These are phyloP conservation scores for Chaetodon trifasciatus DNA, from an alignment of 2,797 vertebrate species.

Conservation along the genomic window DNA sequence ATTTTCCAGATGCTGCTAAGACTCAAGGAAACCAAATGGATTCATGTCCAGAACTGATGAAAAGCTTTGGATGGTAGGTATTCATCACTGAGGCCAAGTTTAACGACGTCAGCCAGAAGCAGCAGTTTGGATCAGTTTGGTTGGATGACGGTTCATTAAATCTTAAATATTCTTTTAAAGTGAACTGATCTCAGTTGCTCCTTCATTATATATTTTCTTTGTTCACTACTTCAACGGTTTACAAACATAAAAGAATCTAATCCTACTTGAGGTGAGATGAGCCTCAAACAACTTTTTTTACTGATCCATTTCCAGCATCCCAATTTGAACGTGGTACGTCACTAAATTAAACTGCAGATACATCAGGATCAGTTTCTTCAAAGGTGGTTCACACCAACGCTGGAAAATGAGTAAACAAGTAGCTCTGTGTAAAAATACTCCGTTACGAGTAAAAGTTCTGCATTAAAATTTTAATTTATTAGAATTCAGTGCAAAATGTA, in stretches of 20 bases:
- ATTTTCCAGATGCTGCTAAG: constrained; percentile 13
- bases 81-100: background rate
- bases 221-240: background rate
- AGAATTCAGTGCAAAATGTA: background rate
- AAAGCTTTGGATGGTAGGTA: background rate
- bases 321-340: background rate
- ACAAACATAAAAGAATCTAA: background rate
- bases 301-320: background rate
- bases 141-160: constrained; percentile 13
- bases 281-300: background rate
- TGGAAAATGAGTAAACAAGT: background rate
- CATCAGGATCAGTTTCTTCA: background rate
- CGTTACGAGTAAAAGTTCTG: background rate
- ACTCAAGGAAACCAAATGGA: constrained; percentile 9
- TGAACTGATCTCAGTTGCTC: background rate
- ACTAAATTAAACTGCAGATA: background rate
- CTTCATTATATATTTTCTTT: background rate
- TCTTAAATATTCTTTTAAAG: background rate
- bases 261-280: background rate
- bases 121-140: constrained; percentile 2
- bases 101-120: background rate
- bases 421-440: background rate
- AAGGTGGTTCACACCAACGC: background rate
- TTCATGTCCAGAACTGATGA: constrained; percentile 9
- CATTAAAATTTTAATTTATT: no score